Evolutionary conservation across 2,113 vertebrate species (phyloP).

Genomic region (Ia io): DNA sequence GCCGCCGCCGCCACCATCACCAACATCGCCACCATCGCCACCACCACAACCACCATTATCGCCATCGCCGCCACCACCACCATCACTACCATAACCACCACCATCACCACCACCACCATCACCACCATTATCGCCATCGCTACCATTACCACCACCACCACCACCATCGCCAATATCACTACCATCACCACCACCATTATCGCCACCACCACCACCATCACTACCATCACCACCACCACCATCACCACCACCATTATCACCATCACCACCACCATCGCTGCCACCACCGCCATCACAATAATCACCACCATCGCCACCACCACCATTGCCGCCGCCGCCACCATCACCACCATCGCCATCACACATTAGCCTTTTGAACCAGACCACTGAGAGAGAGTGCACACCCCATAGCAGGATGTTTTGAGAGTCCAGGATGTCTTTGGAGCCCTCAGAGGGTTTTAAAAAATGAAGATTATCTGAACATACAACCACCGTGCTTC

Average conservation of each 20-base stretch:
- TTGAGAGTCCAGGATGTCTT: background rate
- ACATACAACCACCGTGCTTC: fast-evolving
- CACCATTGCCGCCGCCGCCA: too few relatives aligned
- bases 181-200: background rate
- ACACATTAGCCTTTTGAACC: fast-evolving
- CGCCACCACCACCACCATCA: background rate
- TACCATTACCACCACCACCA: background rate
- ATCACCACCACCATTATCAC: fast-evolving
- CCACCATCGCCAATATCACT: background rate
- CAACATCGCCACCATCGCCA: too few relatives aligned
- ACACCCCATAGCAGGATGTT: fast-evolving
- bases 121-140: fast-evolving
- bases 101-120: background rate
- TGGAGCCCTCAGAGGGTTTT: background rate
- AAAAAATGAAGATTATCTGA: background rate
- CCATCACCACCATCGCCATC: background rate
- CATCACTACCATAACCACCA: too few relatives aligned
- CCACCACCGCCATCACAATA: fast-evolving
- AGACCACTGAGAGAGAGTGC: background rate
- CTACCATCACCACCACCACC: fast-evolving
- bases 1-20: fast-evolving
- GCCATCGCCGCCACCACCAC: fast-evolving
- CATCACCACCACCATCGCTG: fast-evolving
- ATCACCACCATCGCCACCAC: fast-evolving
- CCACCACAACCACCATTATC: fast-evolving